Evolutionary conservation across 1,140 invertebrate genomes (phyloP).

Genomic region (Plutomurus gul): DNA sequence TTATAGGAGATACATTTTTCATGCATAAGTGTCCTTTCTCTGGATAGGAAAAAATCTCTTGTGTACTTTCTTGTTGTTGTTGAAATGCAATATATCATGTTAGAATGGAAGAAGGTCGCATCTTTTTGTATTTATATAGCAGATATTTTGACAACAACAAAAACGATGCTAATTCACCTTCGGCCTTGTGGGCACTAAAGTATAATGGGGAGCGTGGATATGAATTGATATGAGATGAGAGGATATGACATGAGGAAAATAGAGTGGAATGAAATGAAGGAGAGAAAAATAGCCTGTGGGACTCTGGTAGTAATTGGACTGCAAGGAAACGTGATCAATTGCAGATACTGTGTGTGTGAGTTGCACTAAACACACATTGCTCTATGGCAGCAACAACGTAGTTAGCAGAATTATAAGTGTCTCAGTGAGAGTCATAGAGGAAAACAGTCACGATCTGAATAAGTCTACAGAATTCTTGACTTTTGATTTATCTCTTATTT

Average conservation of each 20-base stretch:
- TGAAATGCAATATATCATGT: too few species aligned
- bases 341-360: not conserved
- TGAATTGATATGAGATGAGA: not conserved
- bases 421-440: not conserved
- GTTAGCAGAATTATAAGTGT: not conserved
- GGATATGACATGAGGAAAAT: not conserved
- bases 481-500: constrained; percentile 8
- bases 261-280: too few species aligned
- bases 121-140: too few species aligned
- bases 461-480: not conserved
- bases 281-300: not conserved
- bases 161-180: not conserved
- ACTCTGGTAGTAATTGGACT: constrained; percentile 9
- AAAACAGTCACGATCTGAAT: constrained; percentile 29
- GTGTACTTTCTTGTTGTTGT: too few species aligned
- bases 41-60: too few species aligned
- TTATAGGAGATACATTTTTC: too few species aligned
- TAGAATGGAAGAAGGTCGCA: too few species aligned
- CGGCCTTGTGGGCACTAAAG: not conserved
- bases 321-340: constrained; percentile 12
- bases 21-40: too few species aligned
- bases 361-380: not conserved
- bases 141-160: too few species aligned
- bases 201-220: not conserved
- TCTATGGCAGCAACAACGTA: not conserved